phyloP scores from a whole-genome alignment of 2,113 vertebrate species.

The Myodes glareolus region DNA sequence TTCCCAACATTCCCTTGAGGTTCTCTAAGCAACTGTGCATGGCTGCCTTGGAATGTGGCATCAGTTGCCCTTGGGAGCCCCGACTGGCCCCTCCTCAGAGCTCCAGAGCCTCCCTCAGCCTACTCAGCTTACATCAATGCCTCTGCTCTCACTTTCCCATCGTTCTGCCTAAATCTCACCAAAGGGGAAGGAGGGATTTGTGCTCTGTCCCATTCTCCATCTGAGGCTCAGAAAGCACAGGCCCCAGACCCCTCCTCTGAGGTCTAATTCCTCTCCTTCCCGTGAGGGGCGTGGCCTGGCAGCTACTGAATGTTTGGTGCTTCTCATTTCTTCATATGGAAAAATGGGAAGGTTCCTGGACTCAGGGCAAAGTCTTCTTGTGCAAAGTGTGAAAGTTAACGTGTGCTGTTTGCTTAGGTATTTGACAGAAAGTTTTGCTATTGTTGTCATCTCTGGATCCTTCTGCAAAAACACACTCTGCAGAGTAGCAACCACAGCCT shows the following conservation, averaged over 20 bases:
- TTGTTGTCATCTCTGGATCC: neutral
- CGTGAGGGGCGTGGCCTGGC: neutral
- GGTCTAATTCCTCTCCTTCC: neutral
- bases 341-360: neutral
- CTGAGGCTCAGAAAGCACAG: neutral
- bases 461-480: neutral
- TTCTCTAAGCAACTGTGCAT: constrained; percentile 85
- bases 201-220: neutral
- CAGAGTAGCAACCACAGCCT: neutral
- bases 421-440: neutral
- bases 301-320: neutral
- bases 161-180: neutral
- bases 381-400: neutral
- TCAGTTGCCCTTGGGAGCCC: neutral
- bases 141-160: neutral
- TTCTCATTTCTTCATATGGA: neutral
- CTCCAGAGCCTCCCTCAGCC: neutral
- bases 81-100: fast-evolving
- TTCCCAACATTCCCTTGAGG: constrained; percentile 81
- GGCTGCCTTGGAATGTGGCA: constrained; percentile 82
- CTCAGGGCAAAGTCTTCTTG: neutral
- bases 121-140: neutral
- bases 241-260: neutral
- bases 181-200: neutral
- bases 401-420: neutral